Evolutionary conservation across 2,888 invertebrate species (phyloP).

Genomic region (Macrophya alboannulata): DNA sequence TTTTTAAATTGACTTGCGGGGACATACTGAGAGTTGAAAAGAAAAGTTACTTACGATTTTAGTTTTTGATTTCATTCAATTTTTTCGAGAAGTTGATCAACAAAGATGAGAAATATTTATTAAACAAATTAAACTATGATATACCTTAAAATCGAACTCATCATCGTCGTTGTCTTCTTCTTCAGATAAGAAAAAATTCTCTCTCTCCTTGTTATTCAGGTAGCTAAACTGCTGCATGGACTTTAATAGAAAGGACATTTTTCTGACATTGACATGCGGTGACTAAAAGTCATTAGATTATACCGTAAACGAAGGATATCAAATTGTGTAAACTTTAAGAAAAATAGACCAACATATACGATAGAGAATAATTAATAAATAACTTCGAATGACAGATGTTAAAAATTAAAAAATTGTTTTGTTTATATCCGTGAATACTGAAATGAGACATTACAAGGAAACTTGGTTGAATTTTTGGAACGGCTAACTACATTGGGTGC

Average conservation of each 20-base stretch:
- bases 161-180: constrained; percentile 80
- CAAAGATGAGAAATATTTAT: background rate
- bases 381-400: constrained; percentile 43
- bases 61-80: background rate
- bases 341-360: constrained; percentile 9
- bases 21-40: constrained; percentile 70
- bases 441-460: background rate
- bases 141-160: constrained; percentile 84
- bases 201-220: constrained; percentile 67
- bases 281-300: constrained; percentile 24
- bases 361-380: constrained; percentile 6
- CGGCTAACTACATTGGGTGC: background rate
- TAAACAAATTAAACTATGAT: background rate
- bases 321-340: constrained; percentile 46
- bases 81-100: background rate
- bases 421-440: constrained; percentile 41
- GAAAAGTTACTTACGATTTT: background rate
- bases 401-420: constrained; percentile 42
- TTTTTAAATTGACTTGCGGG: constrained; percentile 73
- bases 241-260: constrained; percentile 64
- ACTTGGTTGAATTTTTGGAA: background rate
- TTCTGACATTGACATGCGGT: background rate
- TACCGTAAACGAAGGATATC: constrained; percentile 23
- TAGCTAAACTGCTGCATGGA: constrained; percentile 62
- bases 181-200: constrained; percentile 67